Conservation (phyloP, 2,888 invertebrate genomes). For the Caenorhabditis virilis region DNA sequence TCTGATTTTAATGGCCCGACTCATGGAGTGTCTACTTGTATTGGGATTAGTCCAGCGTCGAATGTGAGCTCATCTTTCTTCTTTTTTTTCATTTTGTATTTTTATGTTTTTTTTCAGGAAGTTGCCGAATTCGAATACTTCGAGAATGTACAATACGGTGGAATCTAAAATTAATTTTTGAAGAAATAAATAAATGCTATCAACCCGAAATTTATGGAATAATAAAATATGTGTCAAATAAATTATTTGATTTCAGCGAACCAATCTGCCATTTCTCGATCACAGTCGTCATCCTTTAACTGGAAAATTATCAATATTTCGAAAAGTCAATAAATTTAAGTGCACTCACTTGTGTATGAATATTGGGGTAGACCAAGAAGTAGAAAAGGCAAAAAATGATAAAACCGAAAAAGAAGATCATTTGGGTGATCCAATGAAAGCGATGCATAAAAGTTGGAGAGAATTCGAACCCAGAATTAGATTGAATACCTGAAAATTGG, state of each 20-base stretch:
- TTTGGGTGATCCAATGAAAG: slow-evolving; percentile 67
- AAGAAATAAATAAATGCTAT: not conserved
- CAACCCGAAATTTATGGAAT: not conserved
- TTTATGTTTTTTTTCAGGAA: slow-evolving; percentile 8
- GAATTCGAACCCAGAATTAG: slow-evolving; percentile 49
- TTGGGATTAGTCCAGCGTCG: slow-evolving; percentile 19
- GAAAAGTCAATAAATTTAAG: not conserved
- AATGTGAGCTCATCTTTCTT: not conserved
- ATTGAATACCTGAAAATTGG: no score
- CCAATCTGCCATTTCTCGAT: slow-evolving; percentile 50
- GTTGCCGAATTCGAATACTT: slow-evolving; percentile 13
- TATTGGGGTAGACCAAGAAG: slow-evolving; percentile 66
- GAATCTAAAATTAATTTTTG: slow-evolving; percentile 5
- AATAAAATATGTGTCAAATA: not conserved
- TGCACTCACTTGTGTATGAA: slow-evolving; percentile 46
- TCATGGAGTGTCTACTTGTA: slow-evolving; percentile 19
- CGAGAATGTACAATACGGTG: slow-evolving; percentile 26
- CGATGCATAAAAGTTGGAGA: slow-evolving; percentile 58
- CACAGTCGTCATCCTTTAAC: slow-evolving; percentile 49
- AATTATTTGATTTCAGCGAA: slow-evolving; percentile 47
- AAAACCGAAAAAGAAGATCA: slow-evolving; percentile 67
- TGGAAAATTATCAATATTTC: slow-evolving; percentile 16
- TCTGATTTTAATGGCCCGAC: slow-evolving; percentile 12
- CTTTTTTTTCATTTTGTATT: not conserved
- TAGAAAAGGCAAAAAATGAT: slow-evolving; percentile 66